Evolutionary conservation across 2,888 invertebrate species (phyloP), one percentile per base, ranked within the genome.

Genomic region (Drosophila algonquin): DNA sequence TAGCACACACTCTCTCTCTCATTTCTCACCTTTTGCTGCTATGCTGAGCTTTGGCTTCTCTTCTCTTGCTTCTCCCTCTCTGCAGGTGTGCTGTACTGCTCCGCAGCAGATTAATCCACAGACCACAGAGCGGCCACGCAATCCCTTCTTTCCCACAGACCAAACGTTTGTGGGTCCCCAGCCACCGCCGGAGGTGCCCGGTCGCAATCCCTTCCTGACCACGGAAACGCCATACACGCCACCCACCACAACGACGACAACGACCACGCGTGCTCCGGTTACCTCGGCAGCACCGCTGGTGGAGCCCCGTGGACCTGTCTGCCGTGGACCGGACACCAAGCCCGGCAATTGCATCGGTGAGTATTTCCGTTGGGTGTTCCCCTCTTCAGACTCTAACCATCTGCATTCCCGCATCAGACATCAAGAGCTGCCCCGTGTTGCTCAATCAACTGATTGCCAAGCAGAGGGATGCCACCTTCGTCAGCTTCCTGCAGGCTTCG

Each of bases 341-440:
- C 68, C 79, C 0, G 91, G 91, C 8, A 76, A 65, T 10, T 92
- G 92, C 55, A 63, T 79, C 21, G 85, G 92, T 88, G 63, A 83
- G 86, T 67, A 3, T 1, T 12, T 3, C 9, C 21, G 18, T 9
- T 0, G 3, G 16, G 3, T 7, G 51, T 35, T n/a, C 24, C 30
- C 12, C 12, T 27, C 35, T 32, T 21, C 53, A 21, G 2, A 16
- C 9, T 24, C 10, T 18, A 12, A 14, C 5, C 16, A 35, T 16
- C n/a, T 14, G 2, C 12, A 4, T 7, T 18, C 9, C 14, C 10
- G n/a, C 24, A 18, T 1, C 50, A 91, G 91, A 85, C 3, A 75
- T 92, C 14, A 79, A 73, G 16, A 69, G 78, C 7, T 92, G 92
- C 40, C 57, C 65, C 1, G 9, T 72, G 2, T 53, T 92, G 24